These are phyloP conservation scores for Drosophila austrosaltans DNA, from an alignment of 2,888 invertebrate species.

Conservation along the genomic window DNA sequence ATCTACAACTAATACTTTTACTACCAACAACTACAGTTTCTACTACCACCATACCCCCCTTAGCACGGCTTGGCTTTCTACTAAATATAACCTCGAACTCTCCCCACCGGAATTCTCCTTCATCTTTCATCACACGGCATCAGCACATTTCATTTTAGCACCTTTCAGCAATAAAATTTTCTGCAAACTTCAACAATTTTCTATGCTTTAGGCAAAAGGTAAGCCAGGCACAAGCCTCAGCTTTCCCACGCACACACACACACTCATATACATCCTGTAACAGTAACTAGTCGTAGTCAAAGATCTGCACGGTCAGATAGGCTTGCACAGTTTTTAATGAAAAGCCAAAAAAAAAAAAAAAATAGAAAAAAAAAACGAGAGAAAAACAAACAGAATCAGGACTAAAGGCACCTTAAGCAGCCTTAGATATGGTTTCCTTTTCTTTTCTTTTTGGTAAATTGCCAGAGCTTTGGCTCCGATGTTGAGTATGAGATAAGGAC, in stretches of 20 bases:
- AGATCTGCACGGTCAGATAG: constrained; percentile 65
- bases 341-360: constrained; percentile 51
- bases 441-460: constrained; percentile 16
- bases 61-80: not conserved
- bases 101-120: constrained; percentile 22
- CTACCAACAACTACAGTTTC: constrained; percentile 22
- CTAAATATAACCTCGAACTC: not conserved
- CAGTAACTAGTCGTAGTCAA: constrained; percentile 52
- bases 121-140: constrained; percentile 47
- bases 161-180: constrained; percentile 77
- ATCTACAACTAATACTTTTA: constrained; percentile 9
- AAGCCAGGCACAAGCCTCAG: constrained; percentile 36
- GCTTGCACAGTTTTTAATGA: constrained; percentile 70
- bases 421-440: constrained; percentile 3
- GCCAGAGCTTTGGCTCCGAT: constrained; percentile 29
- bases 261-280: constrained; percentile 4
- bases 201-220: constrained; percentile 75
- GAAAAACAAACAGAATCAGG: constrained; percentile 32
- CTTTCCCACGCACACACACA: constrained; percentile 34
- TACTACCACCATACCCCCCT: not conserved
- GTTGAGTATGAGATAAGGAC: constrained; percentile 35
- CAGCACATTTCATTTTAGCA: constrained; percentile 78
- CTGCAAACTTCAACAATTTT: constrained; percentile 74
- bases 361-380: constrained; percentile 20
- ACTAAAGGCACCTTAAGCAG: constrained; percentile 9